A percentile compares a stretch with the other conserved stretches of the same genome.
Conservation (phyloP, 1,140 invertebrate species). For the Drosophila tristis region DNA sequence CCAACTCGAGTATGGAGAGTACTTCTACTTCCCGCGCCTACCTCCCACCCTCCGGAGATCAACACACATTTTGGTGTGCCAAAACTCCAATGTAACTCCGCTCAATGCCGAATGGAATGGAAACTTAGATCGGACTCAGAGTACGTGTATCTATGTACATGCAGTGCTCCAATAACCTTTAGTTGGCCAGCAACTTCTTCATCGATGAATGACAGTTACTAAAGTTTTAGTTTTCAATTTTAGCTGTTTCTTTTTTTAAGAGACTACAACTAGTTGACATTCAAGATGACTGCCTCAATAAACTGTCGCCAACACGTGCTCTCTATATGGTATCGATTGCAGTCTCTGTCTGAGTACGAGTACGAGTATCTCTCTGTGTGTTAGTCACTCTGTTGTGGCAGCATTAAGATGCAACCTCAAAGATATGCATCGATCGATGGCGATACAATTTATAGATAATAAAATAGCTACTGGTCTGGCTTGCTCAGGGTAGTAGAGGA, state of each 20-base stretch:
- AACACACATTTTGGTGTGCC: slow-evolving; percentile 15
- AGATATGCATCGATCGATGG: slow-evolving; percentile 60
- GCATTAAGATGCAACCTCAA: slow-evolving; percentile 62
- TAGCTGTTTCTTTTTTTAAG: slow-evolving; percentile 19
- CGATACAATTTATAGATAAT: slow-evolving; percentile 79
- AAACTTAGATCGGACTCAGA: slow-evolving; percentile 14
- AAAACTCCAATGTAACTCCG: slow-evolving; percentile 29
- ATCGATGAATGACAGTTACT: slow-evolving; percentile 75
- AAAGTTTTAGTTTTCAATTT: slow-evolving; percentile 51
- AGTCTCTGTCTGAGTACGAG: slow-evolving; percentile 10
- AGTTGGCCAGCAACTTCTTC: slow-evolving; percentile 61
- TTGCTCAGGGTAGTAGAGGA: slow-evolving; percentile 1
- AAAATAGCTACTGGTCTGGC: slow-evolving; percentile 48
- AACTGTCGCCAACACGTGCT: slow-evolving; percentile 62
- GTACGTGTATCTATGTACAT: neutral
- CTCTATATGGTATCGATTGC: slow-evolving; percentile 45
- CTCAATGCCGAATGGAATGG: slow-evolving; percentile 49
- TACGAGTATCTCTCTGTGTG: slow-evolving; percentile 29
- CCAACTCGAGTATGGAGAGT: slow-evolving; percentile 10
- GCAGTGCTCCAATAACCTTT: slow-evolving; percentile 75
- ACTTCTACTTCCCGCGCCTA: neutral
- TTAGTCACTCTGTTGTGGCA: slow-evolving; percentile 11
- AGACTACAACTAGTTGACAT: slow-evolving; percentile 62
- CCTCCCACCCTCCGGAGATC: neutral
- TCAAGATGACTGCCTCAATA: slow-evolving; percentile 53